Base-by-base conservation (phyloP, 2,797 vertebrate species). In the Lophura swinhoii region DNA sequence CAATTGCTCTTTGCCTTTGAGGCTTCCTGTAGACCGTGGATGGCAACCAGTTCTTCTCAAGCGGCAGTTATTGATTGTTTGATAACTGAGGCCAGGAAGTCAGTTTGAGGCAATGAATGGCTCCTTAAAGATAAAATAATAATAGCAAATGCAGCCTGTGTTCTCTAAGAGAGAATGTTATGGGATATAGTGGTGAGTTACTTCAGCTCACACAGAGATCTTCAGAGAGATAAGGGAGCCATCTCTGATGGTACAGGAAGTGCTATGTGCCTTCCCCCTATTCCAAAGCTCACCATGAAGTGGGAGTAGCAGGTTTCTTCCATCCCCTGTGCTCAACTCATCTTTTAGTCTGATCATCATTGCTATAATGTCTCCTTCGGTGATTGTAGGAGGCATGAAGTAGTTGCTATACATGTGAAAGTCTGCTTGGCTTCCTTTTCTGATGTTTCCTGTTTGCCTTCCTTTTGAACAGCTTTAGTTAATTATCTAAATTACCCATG, bases 401-500 rank as follows among this genome's bases (percentile, higher is more conserved):
- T 21, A 73, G 64, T 51, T 79, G 35, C 60, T 79, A 0, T 44
- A 70, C 68, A 46, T 48, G 10, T 46, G 88, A 84, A 31, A 37
- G 26, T 83, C 71, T 91, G 41, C 64, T 74, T 91, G 78, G 84
- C 48, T 95, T 94, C 56, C 49, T 92, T 92, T 87, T 79, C 69
- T 69, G 21, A 46, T 80, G 74, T 69, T 93, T 79, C 78, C 81
- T 66, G 58, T 66, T 85, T 55, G 91, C 66, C 37, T 85, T 91
- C 66, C 77, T 90, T 93, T 93, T 82, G 49, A 92, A 82, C 78
- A 91, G 73, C 58, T 94, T 85, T 80, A 84, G 68, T 91, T 95
- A 92, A 95, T 93, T 93, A 82, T 55, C 82, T 85, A 89, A 94
- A 87, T 87, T 93, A 72, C 73, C 79, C 87, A 64, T 80, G 69